These are phyloP conservation scores for Nephila pilipes DNA, from an alignment of 1,140 invertebrate species.

Conservation along the genomic window DNA sequence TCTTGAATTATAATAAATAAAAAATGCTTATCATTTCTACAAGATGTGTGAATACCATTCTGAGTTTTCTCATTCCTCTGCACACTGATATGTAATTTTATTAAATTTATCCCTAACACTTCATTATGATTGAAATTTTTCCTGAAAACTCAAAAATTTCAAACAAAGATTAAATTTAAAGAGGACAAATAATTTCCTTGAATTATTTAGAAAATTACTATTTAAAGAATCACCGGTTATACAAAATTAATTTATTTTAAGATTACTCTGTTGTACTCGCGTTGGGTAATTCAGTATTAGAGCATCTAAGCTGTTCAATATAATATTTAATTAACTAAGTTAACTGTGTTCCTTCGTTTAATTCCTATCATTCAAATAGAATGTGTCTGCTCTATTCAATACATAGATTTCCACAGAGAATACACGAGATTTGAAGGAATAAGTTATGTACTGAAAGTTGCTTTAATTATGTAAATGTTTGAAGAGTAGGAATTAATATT, in stretches of 20 bases:
- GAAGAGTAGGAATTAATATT: neutral
- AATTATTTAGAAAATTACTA: neutral
- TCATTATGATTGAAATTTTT: no score
- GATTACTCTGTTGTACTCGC: neutral
- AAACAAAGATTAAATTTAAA: no score
- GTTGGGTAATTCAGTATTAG: neutral
- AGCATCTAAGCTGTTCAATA: neutral
- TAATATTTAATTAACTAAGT: conserved; percentile 15
- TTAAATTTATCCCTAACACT: no score
- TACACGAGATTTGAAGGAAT: neutral
- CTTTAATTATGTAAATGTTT: neutral
- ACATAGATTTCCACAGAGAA: neutral
- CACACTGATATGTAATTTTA: no score
- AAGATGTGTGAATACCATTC: no score
- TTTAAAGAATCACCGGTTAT: neutral
- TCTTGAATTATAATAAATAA: no score
- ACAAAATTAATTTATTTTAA: neutral
- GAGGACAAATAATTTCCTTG: no score
- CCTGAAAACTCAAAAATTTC: no score
- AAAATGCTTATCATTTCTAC: no score
- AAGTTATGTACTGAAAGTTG: neutral
- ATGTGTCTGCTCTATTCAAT: neutral
- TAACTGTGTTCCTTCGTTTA: neutral
- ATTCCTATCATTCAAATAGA: neutral
- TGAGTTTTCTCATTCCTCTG: no score